Percentiles rank a stretch among this genome's conserved stretches.
These are phyloP conservation scores for Xenopus petersii DNA, from an alignment of 2,797 vertebrate genomes.

Conservation along the genomic window DNA sequence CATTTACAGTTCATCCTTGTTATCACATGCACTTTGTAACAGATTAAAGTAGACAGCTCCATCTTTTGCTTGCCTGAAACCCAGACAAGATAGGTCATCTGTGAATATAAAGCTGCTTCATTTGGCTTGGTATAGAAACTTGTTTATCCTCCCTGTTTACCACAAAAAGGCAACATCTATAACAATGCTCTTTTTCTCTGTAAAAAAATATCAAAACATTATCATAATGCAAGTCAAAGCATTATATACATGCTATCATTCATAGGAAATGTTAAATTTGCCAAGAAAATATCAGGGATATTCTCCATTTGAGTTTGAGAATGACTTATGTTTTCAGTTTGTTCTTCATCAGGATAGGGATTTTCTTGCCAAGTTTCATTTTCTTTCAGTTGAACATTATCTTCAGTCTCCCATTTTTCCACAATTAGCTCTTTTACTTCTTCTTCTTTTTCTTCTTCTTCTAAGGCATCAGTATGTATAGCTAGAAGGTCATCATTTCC, in stretches of 20 bases:
- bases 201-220: too few species aligned
- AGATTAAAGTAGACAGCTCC: too few species aligned
- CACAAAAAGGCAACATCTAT: too few species aligned
- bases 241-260: conserved; percentile 37
- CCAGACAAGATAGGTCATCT: too few species aligned
- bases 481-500: neutral
- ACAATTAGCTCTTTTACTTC: neutral
- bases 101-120: too few species aligned
- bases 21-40: too few species aligned
- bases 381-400: neutral
- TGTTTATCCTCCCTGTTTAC: too few species aligned
- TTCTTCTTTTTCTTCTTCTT: neutral
- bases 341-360: neutral
- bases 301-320: too few species aligned
- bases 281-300: neutral
- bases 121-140: too few species aligned
- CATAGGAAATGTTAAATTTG: conserved; percentile 13
- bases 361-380: neutral
- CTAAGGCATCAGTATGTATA: neutral
- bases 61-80: too few species aligned
- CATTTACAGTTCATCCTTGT: too few species aligned
- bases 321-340: neutral
- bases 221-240: neutral
- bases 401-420: neutral
- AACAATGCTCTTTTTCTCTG: too few species aligned